Evolutionary conservation across 2,113 vertebrate species (phyloP), one percentile per base, ranked within the genome.

Genomic region (Pluvianellus socialis): DNA sequence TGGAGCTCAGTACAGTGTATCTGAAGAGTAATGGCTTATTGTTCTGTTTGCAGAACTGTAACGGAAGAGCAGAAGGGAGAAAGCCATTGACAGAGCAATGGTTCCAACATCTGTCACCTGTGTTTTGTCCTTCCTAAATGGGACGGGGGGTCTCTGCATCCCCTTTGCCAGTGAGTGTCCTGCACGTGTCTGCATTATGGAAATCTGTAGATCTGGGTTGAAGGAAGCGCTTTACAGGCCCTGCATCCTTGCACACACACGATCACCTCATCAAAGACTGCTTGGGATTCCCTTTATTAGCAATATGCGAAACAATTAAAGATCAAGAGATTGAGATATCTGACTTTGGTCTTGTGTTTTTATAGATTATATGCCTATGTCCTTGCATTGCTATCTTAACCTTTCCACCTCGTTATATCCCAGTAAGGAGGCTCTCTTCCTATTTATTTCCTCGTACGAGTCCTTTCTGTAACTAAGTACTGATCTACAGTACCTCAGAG

Each of bases 251-350:
- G 92, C 62, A 94, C 87, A 44, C 28, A 65, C 84, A 61, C 1
- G 4, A 58, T 91, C 62, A 65, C 87, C 86, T 94, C 77, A 74
- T 86, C 55, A 90, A 65, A 91, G 79, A 86, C 93, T 90, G 88
- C 82, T 92, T 95, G 84, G 56, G 80, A 81, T 74, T 85, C 45
- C 47, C 91, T 89, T 58, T 40, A 65, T 84, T 90, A 89, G 63
- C 86, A 83, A 63, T 45, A 79, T 32, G 28, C 56, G 28, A 91
- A 88, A 65, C 62, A 92, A 97, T 97, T 96, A 97, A 97, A 98
- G 35, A 94, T 72, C 19, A 53, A 86, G 62, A 74, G 56, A 90
- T 40, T 72, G 68, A 84, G 17, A 72, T 40, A 44, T 26, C 7
- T 23, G 33, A 32, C 30, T 89, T 68, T 40, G 38, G 38, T 79